These are phyloP conservation scores for Gadus macrocephalus DNA, from an alignment of 2,113 vertebrate genomes.

Conservation along the genomic window DNA sequence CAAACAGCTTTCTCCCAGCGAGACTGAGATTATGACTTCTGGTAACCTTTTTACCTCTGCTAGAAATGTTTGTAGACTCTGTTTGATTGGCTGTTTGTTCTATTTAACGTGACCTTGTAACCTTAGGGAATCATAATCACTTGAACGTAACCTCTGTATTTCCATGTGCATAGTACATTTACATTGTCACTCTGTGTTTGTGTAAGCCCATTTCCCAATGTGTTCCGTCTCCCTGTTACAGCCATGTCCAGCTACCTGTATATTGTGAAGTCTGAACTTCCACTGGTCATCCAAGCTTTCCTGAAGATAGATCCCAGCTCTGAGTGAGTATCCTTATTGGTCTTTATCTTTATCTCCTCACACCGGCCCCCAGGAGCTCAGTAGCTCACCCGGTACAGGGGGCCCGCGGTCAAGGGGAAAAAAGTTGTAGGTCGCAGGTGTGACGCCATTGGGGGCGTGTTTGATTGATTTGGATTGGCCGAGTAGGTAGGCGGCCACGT, in stretches of 20 bases:
- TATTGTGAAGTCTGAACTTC: slow-evolving; percentile 95
- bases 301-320: slow-evolving; percentile 78
- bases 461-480: slow-evolving; percentile 34
- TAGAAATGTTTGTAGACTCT: no score
- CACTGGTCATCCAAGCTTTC: slow-evolving; percentile 95
- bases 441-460: slow-evolving; percentile 31
- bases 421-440: slow-evolving; percentile 30
- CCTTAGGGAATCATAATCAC: no score
- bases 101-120: no score
- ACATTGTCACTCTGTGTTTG: not conserved
- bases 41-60: no score
- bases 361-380: slow-evolving; percentile 1
- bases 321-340: slow-evolving; percentile 76
- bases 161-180: no score
- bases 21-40: no score
- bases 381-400: slow-evolving; percentile 9
- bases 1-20: no score
- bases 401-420: slow-evolving; percentile 17
- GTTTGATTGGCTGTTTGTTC: no score
- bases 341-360: not conserved
- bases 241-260: slow-evolving; percentile 99
- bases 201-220: not conserved
- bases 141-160: no score
- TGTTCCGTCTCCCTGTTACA: slow-evolving; percentile 49
- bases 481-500: not conserved